Evolutionary conservation across 2,113 vertebrate genomes (phyloP), one percentile per base, ranked within the genome.

Genomic region (Zeus faber): DNA sequence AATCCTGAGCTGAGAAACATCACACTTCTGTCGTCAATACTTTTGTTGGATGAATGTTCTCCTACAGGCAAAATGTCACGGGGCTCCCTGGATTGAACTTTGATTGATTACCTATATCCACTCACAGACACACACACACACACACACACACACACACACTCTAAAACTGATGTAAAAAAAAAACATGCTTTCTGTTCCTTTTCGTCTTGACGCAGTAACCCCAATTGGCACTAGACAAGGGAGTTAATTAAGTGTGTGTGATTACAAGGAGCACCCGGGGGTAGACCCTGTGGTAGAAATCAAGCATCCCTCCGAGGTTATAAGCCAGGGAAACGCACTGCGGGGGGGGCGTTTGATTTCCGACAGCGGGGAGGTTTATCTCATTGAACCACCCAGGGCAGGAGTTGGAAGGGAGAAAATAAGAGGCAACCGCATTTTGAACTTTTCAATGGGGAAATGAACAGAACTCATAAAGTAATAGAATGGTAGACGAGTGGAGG

Each of bases 161-260:
- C 14, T 4, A 13, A 14, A 14, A n/a, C 31, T 37, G 33, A 37
- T 3, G 33, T 14, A 18, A 41, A 5, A 17, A 40, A 14, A 16
- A 7, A n/a, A 20, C 5, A 17, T 9, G 3, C 17, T 44, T 44
- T 44, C 9, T 45, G 13, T 47, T n/a, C n/a, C 4, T 35, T 46
- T 26, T 33, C 18, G 37, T 47, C 60, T 44, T 45, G 54, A 40
- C 29, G 25, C 20, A 58, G 31, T 49, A 29, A 29, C 57, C 9
- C 33, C 70, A 73, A 73, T 68, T 70, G 72, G 49, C 51, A 55
- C 31, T 43, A 62, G 58, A 27, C 44, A 44, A 22, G 46, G 50
- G 52, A 58, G 41, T 58, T 57, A 44, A 82, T 74, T 70, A 72
- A 60, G 57, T 70, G 29, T 72, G 52, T 31, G 26, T 56, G 54